Base-by-base conservation (phyloP, 2,888 invertebrate species). In the Erannis defoliaria region DNA sequence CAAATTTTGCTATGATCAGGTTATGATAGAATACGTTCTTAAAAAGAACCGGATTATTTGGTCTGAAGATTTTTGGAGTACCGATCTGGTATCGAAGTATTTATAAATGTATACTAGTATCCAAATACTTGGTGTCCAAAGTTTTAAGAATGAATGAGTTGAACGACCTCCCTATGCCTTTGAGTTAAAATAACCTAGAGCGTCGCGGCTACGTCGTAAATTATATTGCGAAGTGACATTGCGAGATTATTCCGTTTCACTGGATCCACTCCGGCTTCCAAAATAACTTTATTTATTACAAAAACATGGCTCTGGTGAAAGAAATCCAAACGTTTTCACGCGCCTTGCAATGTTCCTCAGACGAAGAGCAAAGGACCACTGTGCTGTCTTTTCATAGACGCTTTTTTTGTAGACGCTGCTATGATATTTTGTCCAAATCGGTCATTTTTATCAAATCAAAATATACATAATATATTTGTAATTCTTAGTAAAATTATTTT, bases 61-160 rank as follows among this genome's bases (percentile, higher is more conserved):
- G 26, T 1, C 8, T 26, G 1, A 26, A 26, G 6, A 26, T 26
- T 26, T 26, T 26, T 26, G 26, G n/a, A n/a, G n/a, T n/a, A n/a
- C 1, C 26, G 5, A 4, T 26, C 5, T 4, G 8, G 8, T 26
- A 26, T 26, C 26, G 26, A 6, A 26, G 8, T 26, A 8, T 2
- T 26, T 26, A 8, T 0, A 26, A 26, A 26, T 26, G 6, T 26
- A 26, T 26, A 8, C 26, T 29, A 10, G 9, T 54, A 50, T 23
- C 26, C 18, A 37, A 21, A 38, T 42, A 60, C 56, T 65, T 67
- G 61, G 64, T 35, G 14, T 12, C 40, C 42, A 21, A 51, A 46
- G 58, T 70, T 71, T 75, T 72, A 75, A 72, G 78, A 82, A 81
- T 81, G 80, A 77, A 76, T 70, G 56, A 66, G 84, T 81, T 82